Conservation (phyloP, 2,797 vertebrate genomes). For the Falco columbarius region DNA sequence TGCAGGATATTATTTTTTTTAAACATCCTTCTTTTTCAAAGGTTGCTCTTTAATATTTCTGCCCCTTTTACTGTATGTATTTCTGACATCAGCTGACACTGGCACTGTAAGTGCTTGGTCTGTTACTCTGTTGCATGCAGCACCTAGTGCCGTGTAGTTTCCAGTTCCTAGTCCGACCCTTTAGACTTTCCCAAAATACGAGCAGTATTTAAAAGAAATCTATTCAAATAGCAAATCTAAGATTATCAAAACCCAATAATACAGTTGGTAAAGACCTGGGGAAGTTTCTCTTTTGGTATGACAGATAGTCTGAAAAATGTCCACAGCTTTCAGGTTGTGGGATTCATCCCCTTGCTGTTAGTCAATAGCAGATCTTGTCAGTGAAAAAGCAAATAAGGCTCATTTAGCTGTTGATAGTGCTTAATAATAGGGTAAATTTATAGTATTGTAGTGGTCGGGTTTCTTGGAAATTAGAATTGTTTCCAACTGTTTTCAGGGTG, state of each 20-base stretch:
- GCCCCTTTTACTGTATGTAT: not conserved
- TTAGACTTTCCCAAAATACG: not conserved
- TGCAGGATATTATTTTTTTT: not conserved
- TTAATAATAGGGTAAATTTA: not conserved
- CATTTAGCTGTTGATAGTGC: not conserved
- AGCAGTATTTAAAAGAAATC: not conserved
- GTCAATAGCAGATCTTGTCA: not conserved
- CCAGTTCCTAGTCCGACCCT: not conserved
- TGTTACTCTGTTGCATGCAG: no score
- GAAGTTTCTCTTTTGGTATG: not conserved
- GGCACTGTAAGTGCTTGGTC: not conserved
- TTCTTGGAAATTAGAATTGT: not conserved
- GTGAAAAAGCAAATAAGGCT: not conserved
- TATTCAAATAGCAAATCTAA: not conserved
- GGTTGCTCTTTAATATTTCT: not conserved
- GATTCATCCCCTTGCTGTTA: not conserved
- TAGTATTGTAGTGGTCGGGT: not conserved
- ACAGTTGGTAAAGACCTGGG: not conserved
- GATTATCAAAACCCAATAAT: accelerated
- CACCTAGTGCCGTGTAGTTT: not conserved
- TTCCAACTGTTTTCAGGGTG: not conserved
- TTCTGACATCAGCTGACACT: not conserved
- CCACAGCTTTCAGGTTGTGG: not conserved
- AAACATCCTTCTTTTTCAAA: not conserved
- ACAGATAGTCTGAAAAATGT: not conserved